Evolutionary conservation across 2,888 invertebrate species (phyloP), one percentile per base, ranked within the genome.

Genomic region (Eustalomyia histrio): DNA sequence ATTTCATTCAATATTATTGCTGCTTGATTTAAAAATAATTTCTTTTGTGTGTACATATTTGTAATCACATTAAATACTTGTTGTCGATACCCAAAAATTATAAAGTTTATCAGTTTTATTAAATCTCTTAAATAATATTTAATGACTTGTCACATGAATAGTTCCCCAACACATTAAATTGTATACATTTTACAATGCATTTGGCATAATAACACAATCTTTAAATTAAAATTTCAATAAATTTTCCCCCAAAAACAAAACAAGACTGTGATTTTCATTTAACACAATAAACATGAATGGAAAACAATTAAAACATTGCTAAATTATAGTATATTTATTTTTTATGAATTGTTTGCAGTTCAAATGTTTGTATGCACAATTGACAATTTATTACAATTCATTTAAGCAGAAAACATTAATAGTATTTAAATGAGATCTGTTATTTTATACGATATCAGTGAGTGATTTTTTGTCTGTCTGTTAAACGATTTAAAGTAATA

Each of bases 321-420:
- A 57, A 63, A 78, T 74, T 61, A 74, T 47, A 53, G 8, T 60
- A 64, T 52, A 73, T 80, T 80, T 73, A 69, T 55, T 74, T n/a
- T 73, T 52, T 52, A 76, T 73, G 47, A 43, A 53, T 65, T 71
- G 33, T 21, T 29, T 7, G 29, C 29, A 6, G 29, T 29, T 4
- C 29, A 29, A 29, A 29, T 29, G 12, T 69, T 58, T 74, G 18
- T 12, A 50, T 12, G 65, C 55, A 16, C 71, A 57, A 67, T 67
- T 72, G 18, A 71, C 67, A 75, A 81, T 65, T 74, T 74, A 78
- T 81, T 81, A 57, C 63, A 63, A 69, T 43, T 68, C 58, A 76
- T 73, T 80, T 52, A 64, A 68, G 76, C 76, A 67, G 43, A 73
- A 68, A 64, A 33, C 76, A 80, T 80, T 73, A 76, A 76, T 68